Evolutionary conservation across 2,113 vertebrate genomes (phyloP), one percentile per base, ranked within the genome.

Genomic region (Cepphus grylle): DNA sequence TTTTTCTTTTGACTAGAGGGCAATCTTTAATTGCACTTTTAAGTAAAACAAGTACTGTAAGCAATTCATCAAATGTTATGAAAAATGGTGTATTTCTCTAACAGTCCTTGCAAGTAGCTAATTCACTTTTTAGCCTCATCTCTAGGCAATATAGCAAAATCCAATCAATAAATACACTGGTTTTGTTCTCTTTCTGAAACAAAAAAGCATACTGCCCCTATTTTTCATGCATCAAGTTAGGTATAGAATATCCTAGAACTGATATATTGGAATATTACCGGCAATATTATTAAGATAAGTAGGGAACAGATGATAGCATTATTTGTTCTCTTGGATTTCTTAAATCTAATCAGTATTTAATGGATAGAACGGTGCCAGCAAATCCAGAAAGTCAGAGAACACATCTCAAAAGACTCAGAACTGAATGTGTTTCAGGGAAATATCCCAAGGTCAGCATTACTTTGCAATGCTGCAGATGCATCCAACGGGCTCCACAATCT

Each of bases 11-110:
- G 94, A 94, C 93, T 97, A 66, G 81, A 96, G 90, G 95, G 71
- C 59, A 16, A 97, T 95, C 85, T 95, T 96, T 97, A 98, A 98
- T 93, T 97, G 92, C 86, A 97, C 92, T 73, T 97, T 95, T 92
- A 96, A 96, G 91, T 89, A 83, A 96, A 96, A 89, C 67, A 92
- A 96, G 94, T 79, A 95, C 88, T 95, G 93, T 94, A 95, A 96
- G 96, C 94, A 97, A 93, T 86, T 89, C 72, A 65, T 97, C 94
- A 96, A 96, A 92, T 76, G 71, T 95, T 73, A 90, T 91, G 94
- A 97, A 97, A 97, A 96, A 92, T 92, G 63, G 94, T 82, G 56
- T 72, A 69, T 94, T 94, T 93, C 69, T 96, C 58, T 84, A 93
- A 96, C 71, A 90, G 81, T 91, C 42, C 53, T 94, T 96, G 83